Evolutionary conservation across 2,113 vertebrate species (phyloP).

Genomic region (Erythrocercus mccallii): DNA sequence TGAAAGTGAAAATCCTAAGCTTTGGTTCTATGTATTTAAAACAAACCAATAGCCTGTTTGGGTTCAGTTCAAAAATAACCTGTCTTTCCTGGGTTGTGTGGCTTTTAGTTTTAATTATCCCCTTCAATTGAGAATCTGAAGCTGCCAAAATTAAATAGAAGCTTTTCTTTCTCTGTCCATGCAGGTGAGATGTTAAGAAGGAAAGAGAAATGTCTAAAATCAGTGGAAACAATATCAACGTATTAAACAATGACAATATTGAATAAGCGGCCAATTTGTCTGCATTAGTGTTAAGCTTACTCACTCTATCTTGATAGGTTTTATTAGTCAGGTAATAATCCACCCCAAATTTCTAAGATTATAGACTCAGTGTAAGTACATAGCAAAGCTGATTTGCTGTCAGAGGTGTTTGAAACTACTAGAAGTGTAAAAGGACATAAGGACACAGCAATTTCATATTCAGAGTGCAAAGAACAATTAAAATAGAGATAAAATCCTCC

Average conservation of each 20-base stretch:
- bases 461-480: background rate
- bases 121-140: background rate
- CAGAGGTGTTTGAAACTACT: background rate
- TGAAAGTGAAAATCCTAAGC: background rate
- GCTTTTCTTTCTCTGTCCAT: background rate
- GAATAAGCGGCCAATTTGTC: background rate
- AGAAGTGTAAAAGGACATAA: background rate
- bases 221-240: background rate
- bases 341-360: background rate
- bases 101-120: background rate
- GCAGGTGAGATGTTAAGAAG: background rate
- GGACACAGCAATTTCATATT: background rate
- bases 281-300: background rate
- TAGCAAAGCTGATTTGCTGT: background rate
- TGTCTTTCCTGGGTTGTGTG: background rate
- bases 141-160: background rate
- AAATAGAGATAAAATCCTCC: background rate
- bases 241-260: background rate
- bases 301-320: background rate
- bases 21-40: background rate
- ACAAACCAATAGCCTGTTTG: background rate
- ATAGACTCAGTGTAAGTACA: background rate
- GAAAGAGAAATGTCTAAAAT: background rate
- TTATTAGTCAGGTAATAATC: background rate
- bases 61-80: background rate